phyloP scores from a whole-genome alignment of 2,797 vertebrate genomes.

The Rhyacichthys aspro region DNA sequence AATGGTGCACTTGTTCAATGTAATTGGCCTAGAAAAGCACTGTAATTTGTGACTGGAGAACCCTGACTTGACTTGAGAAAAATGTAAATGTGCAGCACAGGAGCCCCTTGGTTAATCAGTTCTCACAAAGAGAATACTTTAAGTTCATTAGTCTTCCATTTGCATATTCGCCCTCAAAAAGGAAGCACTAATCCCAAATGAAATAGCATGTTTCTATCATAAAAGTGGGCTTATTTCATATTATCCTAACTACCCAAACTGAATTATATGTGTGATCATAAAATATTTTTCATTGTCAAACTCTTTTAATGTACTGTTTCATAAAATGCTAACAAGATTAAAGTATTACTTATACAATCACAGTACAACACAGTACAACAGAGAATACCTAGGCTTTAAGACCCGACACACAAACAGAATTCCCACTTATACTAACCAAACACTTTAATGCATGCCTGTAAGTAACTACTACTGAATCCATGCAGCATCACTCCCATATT shows the following conservation, averaged over 20 bases:
- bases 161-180: slow-evolving; percentile 76
- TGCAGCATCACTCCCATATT: slow-evolving; percentile 11
- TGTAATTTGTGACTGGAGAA: slow-evolving; percentile 83
- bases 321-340: slow-evolving; percentile 10
- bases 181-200: slow-evolving; percentile 73
- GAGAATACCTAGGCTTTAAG: not conserved
- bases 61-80: slow-evolving; percentile 77
- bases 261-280: slow-evolving; percentile 36
- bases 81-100: slow-evolving; percentile 79
- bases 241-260: slow-evolving; percentile 25
- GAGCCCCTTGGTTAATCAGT: slow-evolving; percentile 81
- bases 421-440: not conserved
- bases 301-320: slow-evolving; percentile 24
- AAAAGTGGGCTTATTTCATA: slow-evolving; percentile 58
- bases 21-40: slow-evolving; percentile 81
- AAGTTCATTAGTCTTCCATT: slow-evolving; percentile 79
- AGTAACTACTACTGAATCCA: too few species aligned
- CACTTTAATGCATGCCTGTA: not conserved
- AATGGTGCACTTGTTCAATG: slow-evolving; percentile 79
- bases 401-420: not conserved
- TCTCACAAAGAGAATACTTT: slow-evolving; percentile 80
- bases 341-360: not conserved
- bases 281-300: slow-evolving; percentile 29
- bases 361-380: not conserved
- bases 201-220: slow-evolving; percentile 71